A percentile compares a stretch with the other conserved stretches of the same genome.
phyloP scores from a whole-genome alignment of 2,113 vertebrate species.

The Brachyhypopomus occidentalis region DNA sequence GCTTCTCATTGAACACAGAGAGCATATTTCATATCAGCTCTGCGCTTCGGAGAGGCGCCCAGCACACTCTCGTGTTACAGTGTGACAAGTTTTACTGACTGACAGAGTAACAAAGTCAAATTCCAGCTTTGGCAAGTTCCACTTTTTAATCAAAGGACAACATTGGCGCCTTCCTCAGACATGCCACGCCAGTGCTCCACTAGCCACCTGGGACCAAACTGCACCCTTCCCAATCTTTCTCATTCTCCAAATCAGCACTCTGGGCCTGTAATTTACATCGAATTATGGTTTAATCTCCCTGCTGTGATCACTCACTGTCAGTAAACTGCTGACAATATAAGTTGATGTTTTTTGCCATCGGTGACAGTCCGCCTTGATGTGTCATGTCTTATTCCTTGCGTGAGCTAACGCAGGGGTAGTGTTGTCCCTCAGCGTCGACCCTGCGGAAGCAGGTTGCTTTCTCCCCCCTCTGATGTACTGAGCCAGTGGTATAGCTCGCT shows the following conservation, averaged over 20 bases:
- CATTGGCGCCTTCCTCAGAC: background rate
- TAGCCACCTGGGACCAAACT: background rate
- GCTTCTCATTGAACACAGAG: no score
- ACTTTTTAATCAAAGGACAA: background rate
- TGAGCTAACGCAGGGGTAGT: background rate
- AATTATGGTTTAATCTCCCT: constrained; percentile 1
- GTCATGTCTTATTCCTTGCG: background rate
- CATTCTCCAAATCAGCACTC: background rate
- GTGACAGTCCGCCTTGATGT: background rate
- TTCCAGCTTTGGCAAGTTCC: background rate
- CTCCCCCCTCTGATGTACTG: no score
- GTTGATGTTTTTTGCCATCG: background rate
- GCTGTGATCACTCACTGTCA: constrained; percentile 18
- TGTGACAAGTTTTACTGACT: background rate
- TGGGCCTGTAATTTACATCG: constrained; percentile 21
- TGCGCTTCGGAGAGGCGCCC: no score
- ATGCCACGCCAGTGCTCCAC: background rate
- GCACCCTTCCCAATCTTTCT: background rate
- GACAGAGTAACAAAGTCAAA: background rate
- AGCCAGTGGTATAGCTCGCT: no score
- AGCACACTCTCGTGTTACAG: background rate
- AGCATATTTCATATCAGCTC: no score
- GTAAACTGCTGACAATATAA: constrained; percentile 8
- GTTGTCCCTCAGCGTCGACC: no score
- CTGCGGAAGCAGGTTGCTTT: background rate